A percentile compares a stretch with the other conserved stretches of the same genome.
Evolutionary conservation across 2,888 invertebrate genomes (phyloP).

Genomic region (Phorcus lineatus): DNA sequence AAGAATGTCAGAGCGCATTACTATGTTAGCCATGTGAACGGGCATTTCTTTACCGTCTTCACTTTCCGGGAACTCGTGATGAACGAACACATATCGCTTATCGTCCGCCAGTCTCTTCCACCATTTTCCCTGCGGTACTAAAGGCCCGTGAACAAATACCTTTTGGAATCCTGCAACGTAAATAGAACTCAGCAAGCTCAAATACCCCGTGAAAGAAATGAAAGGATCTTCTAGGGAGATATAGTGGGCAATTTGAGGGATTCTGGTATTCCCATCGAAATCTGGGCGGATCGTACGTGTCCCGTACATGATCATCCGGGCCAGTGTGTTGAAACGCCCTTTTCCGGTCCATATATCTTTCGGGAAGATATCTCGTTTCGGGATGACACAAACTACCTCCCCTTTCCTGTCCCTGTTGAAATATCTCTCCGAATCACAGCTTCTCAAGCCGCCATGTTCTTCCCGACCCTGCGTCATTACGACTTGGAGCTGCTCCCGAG

Average conservation of each 20-base stretch:
- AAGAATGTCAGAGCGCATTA: slow-evolving; percentile 36
- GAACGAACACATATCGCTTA: slow-evolving; percentile 6
- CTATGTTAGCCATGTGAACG: slow-evolving; percentile 19
- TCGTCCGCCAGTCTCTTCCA: slow-evolving; percentile 30
- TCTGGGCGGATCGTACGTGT: neutral
- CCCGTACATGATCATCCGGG: slow-evolving; percentile 31
- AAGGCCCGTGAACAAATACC: slow-evolving; percentile 36
- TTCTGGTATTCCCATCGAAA: neutral
- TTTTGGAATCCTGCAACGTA: slow-evolving; percentile 36
- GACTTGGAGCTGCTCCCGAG: slow-evolving; percentile 3
- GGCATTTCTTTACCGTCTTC: neutral
- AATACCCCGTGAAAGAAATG: slow-evolving; percentile 31
- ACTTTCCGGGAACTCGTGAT: slow-evolving; percentile 20
- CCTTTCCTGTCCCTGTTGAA: neutral
- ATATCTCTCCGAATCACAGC: slow-evolving; percentile 20
- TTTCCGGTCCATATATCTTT: slow-evolving; percentile 30
- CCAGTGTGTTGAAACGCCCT: slow-evolving; percentile 24
- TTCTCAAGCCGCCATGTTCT: slow-evolving; percentile 16
- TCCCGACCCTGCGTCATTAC: slow-evolving; percentile 21
- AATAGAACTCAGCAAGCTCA: slow-evolving; percentile 37
- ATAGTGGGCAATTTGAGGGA: slow-evolving; percentile 35
- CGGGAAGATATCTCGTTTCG: slow-evolving; percentile 21
- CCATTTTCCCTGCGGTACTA: slow-evolving; percentile 33
- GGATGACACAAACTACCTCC: slow-evolving; percentile 27
- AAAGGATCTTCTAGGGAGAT: slow-evolving; percentile 27